A percentile compares a stretch with the other conserved stretches of the same genome.
These are phyloP conservation scores for Phengaris alcon DNA, from an alignment of 2,888 invertebrate genomes.

Conservation along the genomic window DNA sequence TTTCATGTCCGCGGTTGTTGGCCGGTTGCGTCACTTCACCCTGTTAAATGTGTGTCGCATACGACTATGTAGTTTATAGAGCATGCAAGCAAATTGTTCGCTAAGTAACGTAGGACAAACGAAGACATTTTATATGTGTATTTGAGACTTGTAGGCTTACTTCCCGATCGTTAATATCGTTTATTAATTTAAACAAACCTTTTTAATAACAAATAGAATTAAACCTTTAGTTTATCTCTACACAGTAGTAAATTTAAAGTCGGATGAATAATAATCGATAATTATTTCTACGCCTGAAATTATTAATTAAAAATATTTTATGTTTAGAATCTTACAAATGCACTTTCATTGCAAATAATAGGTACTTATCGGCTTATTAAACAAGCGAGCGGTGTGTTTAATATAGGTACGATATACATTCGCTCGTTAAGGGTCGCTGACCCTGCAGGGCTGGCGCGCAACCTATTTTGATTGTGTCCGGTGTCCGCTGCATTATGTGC, in stretches of 20 bases:
- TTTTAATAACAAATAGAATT: too few species aligned
- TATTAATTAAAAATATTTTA: too few species aligned
- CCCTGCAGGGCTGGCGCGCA: slow-evolving; percentile 36
- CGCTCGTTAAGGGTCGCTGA: slow-evolving; percentile 30
- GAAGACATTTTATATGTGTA: not conserved
- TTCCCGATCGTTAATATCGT: too few species aligned
- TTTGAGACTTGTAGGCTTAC: too few species aligned
- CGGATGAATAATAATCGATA: not conserved
- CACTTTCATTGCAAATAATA: too few species aligned
- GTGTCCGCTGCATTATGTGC: slow-evolving; percentile 41
- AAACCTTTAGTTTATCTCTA: too few species aligned
- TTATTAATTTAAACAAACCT: too few species aligned
- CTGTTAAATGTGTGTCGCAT: not conserved
- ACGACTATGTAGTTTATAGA: not conserved
- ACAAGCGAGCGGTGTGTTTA: slow-evolving; percentile 9
- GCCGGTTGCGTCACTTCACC: not conserved
- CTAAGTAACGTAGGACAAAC: slow-evolving; percentile 1
- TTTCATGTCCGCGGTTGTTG: slow-evolving; percentile 12
- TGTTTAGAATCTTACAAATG: too few species aligned
- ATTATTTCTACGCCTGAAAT: too few species aligned
- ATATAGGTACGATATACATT: slow-evolving; percentile 6
- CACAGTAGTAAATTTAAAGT: not conserved
- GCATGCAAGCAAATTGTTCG: not conserved
- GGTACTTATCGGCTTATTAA: not conserved
- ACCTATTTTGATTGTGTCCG: slow-evolving; percentile 52